These are phyloP conservation scores for Actenoides hombroni DNA, from an alignment of 2,113 vertebrate species.

Conservation along the genomic window DNA sequence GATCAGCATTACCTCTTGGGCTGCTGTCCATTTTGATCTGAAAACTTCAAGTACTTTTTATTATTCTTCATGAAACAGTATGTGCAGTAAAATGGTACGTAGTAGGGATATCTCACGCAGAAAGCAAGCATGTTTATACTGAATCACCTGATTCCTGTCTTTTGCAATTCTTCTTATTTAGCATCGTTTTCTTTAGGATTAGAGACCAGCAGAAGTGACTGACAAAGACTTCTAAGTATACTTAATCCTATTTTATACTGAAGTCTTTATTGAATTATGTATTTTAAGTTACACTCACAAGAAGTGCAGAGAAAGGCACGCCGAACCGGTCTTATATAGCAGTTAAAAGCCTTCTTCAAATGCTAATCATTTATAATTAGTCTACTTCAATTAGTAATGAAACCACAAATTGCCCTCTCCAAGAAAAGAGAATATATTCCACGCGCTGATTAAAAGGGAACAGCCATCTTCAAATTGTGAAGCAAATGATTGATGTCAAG, in stretches of 20 bases:
- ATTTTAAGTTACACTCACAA: conserved; percentile 64
- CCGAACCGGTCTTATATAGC: conserved; percentile 53
- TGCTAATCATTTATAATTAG: conserved; percentile 73
- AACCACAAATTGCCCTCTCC: conserved; percentile 66
- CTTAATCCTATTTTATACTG: conserved; percentile 75
- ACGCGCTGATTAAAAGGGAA: conserved; percentile 56
- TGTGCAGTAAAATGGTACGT: not conserved
- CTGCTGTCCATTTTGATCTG: not conserved
- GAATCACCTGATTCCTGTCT: not conserved
- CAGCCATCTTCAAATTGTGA: conserved; percentile 54
- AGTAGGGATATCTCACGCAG: not conserved
- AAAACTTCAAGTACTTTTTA: not conserved
- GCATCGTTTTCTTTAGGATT: conserved; percentile 41
- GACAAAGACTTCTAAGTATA: conserved; percentile 67
- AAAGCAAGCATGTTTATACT: not conserved
- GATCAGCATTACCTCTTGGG: not conserved
- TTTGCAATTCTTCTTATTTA: conserved; percentile 26
- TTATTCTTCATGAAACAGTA: not conserved
- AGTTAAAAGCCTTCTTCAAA: conserved; percentile 68
- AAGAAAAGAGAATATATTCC: conserved; percentile 65
- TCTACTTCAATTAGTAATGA: conserved; percentile 71
- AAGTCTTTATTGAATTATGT: conserved; percentile 73
- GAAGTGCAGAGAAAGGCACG: conserved; percentile 17
- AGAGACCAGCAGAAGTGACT: conserved; percentile 15
- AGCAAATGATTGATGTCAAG: conserved; percentile 28